Percentiles rank a stretch among this genome's conserved stretches.
These are phyloP conservation scores for Mongoloraphidia duomilia DNA, from an alignment of 2,888 invertebrate species.

Conservation along the genomic window DNA sequence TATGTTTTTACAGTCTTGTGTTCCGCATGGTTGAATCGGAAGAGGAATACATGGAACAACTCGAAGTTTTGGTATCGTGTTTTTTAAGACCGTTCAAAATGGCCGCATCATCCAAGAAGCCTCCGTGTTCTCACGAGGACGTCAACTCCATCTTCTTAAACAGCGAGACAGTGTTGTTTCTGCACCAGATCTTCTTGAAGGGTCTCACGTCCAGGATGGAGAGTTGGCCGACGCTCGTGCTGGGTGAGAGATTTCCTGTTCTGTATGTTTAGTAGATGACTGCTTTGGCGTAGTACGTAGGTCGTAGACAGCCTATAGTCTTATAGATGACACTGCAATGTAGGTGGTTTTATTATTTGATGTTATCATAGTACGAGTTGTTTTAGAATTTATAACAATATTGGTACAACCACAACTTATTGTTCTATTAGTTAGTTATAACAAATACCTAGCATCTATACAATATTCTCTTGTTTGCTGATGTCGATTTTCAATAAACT, in stretches of 20 bases:
- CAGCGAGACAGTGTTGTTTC: slow-evolving; percentile 80
- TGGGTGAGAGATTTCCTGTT: slow-evolving; percentile 43
- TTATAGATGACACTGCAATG: too few relatives aligned
- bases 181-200: slow-evolving; percentile 89
- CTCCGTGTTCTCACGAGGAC: slow-evolving; percentile 84
- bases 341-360: too few relatives aligned
- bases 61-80: slow-evolving; percentile 72
- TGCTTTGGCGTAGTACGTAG: too few relatives aligned
- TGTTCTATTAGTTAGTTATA: too few relatives aligned
- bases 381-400: too few relatives aligned
- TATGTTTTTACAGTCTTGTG: slow-evolving; percentile 44
- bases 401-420: too few relatives aligned
- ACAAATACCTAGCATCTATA: too few relatives aligned
- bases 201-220: slow-evolving; percentile 83
- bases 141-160: slow-evolving; percentile 89
- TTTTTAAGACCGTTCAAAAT: slow-evolving; percentile 83
- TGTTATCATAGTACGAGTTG: too few relatives aligned
- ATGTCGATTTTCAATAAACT: too few relatives aligned
- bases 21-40: slow-evolving; percentile 89
- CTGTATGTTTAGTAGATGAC: background rate
- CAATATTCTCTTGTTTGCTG: too few relatives aligned
- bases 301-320: too few relatives aligned
- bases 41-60: slow-evolving; percentile 83
- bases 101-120: slow-evolving; percentile 87
- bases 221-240: slow-evolving; percentile 83